phyloP scores from a whole-genome alignment of 2,888 invertebrate genomes.

The Thymelicus lineola region DNA sequence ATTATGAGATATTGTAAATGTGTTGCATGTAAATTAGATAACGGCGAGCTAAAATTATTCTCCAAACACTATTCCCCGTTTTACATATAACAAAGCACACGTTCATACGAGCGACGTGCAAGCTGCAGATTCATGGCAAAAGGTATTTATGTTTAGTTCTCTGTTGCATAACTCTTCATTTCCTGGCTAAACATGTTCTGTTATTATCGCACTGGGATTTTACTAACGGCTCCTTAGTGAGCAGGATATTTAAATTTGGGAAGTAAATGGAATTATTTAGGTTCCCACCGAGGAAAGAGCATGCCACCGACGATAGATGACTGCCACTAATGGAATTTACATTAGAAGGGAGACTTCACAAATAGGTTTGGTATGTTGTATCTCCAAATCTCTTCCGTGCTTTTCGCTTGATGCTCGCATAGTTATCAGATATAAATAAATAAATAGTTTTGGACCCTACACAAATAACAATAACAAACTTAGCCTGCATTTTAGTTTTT shows the following conservation, averaged over 20 bases:
- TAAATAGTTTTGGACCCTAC: no score
- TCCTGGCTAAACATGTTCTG: constrained; percentile 26
- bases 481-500: no score
- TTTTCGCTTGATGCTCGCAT: no score
- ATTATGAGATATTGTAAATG: no score
- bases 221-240: constrained; percentile 20
- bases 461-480: no score
- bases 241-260: constrained; percentile 24
- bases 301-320: neutral
- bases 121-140: constrained; percentile 1
- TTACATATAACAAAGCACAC: constrained; percentile 1
- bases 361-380: neutral
- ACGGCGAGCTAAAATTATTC: neutral
- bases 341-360: neutral
- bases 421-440: no score
- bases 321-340: neutral
- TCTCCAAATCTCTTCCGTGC: no score
- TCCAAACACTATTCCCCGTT: constrained; percentile 7
- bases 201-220: constrained; percentile 33
- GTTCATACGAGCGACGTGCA: neutral
- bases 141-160: constrained; percentile 27
- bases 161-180: constrained; percentile 36
- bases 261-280: constrained; percentile 4
- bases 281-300: neutral
- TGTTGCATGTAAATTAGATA: no score